phyloP scores from a whole-genome alignment of 2,113 vertebrate species.

The Grantiella picta region DNA sequence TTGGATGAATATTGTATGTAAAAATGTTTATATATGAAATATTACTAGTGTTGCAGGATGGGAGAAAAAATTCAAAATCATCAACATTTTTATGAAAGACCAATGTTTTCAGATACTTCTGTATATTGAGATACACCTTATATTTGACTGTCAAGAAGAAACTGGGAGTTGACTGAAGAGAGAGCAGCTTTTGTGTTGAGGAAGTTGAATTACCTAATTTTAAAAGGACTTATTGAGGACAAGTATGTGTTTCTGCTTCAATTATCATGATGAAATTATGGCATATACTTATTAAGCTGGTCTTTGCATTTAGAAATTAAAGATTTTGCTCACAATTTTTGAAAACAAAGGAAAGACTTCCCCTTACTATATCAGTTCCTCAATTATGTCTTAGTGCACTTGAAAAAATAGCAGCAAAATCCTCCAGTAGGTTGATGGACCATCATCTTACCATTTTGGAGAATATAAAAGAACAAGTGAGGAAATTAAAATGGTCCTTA shows the following conservation, averaged over 20 bases:
- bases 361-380: not conserved
- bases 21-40: not conserved
- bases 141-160: not conserved
- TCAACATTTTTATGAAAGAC: not conserved
- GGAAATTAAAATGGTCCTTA: not conserved
- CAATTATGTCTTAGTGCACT: not conserved
- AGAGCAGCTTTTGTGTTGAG: not conserved
- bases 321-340: not conserved
- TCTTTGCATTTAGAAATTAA: not conserved
- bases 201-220: not conserved
- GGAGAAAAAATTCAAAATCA: not conserved
- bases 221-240: not conserved
- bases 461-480: not conserved
- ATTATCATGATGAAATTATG: not conserved
- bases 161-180: not conserved
- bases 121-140: not conserved
- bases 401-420: not conserved
- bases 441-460: not conserved
- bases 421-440: not conserved
- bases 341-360: not conserved
- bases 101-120: not conserved
- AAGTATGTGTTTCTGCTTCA: not conserved
- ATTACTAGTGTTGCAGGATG: not conserved
- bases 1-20: not conserved
- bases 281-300: not conserved